Conservation (phyloP, 2,113 vertebrate species). For the Aleadryas rufinucha region DNA sequence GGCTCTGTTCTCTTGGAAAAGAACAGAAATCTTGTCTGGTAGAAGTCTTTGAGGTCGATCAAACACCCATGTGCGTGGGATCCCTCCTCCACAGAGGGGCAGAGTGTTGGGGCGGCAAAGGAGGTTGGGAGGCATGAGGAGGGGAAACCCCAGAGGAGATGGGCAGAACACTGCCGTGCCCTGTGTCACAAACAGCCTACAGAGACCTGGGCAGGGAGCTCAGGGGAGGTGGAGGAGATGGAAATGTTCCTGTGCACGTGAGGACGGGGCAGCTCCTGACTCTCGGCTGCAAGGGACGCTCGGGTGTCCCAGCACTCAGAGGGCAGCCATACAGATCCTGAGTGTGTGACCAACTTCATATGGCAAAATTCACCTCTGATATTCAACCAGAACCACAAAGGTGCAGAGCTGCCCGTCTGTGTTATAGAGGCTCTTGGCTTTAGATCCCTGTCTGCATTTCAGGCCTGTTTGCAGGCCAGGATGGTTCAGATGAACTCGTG, state of each 20-base stretch:
- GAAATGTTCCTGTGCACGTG: accelerated
- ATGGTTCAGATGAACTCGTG: background rate
- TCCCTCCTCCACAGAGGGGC: background rate
- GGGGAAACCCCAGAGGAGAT: background rate
- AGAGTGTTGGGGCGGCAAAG: background rate
- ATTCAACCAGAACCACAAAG: background rate
- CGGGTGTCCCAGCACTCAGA: background rate
- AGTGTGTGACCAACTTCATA: background rate
- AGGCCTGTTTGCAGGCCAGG: accelerated
- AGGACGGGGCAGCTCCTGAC: background rate
- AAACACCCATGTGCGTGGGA: background rate
- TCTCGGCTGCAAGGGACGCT: background rate
- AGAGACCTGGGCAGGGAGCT: background rate
- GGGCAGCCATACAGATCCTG: background rate
- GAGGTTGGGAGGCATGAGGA: background rate
- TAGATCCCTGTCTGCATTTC: background rate
- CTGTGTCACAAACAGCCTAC: background rate
- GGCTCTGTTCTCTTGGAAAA: background rate
- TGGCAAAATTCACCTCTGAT: background rate
- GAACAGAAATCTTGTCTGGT: background rate
- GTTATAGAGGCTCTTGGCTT: background rate
- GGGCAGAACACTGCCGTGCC: background rate
- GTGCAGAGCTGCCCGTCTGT: background rate
- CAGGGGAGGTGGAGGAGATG: background rate
- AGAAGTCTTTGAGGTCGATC: background rate